Percentiles rank a stretch among this genome's conserved stretches.
Conservation (phyloP, 1,140 invertebrate species). For the Bombus sylvicola region DNA sequence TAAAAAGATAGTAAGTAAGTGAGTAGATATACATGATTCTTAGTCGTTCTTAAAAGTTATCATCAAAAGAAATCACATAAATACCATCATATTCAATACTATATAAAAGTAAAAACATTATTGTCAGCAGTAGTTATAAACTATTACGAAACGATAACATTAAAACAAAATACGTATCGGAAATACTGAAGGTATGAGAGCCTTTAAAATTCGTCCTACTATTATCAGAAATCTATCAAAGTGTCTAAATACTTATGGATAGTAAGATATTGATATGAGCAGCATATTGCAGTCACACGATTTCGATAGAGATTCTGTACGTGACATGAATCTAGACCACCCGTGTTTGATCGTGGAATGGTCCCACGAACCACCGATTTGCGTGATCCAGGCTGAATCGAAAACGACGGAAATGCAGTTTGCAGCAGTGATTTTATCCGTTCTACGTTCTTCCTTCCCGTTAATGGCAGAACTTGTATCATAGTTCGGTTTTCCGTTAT, state of each 20-base stretch:
- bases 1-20: too few species aligned
- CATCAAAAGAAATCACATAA: too few species aligned
- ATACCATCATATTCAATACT: too few species aligned
- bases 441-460: not conserved
- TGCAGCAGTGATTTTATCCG: not conserved
- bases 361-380: not conserved
- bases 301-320: not conserved
- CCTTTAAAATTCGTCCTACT: too few species aligned
- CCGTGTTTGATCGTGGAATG: not conserved
- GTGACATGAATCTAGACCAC: not conserved
- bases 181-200: too few species aligned
- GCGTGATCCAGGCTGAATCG: not conserved
- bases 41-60: too few species aligned
- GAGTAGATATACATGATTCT: too few species aligned
- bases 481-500: not conserved
- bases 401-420: not conserved
- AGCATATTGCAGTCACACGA: not conserved
- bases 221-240: not conserved
- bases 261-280: not conserved
- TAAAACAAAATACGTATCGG: too few species aligned
- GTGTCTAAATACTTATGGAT: not conserved
- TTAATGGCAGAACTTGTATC: not conserved
- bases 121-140: too few species aligned
- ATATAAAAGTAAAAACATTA: too few species aligned
- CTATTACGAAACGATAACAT: too few species aligned